phyloP scores from a whole-genome alignment of 2,113 vertebrate genomes.

The Alexandromys fortis region DNA sequence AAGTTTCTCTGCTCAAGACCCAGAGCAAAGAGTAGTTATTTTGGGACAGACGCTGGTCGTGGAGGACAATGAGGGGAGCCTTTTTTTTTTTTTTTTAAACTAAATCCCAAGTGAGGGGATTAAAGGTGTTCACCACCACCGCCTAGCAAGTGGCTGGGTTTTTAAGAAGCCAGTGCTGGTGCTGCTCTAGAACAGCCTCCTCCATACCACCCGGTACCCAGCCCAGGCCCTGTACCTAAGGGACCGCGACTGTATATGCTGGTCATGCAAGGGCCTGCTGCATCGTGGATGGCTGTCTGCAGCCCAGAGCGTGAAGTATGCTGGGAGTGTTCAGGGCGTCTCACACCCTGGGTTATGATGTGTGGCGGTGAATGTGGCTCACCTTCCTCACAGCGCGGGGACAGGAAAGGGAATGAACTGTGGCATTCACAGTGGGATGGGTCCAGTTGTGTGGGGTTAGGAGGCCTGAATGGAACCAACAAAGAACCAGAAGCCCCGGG shows the following conservation, averaged over 20 bases:
- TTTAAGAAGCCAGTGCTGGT: background rate
- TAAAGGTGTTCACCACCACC: too few relatives aligned
- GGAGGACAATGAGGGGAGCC: constrained; percentile 46
- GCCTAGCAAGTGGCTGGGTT: background rate
- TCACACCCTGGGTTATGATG: background rate
- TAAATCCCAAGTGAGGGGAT: too few relatives aligned
- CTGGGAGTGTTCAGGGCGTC: background rate
- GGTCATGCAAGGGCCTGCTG: background rate
- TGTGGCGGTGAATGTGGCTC: background rate
- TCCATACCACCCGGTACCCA: background rate
- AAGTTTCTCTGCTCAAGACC: constrained; percentile 52
- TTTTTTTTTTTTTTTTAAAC: background rate
- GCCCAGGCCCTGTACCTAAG: background rate
- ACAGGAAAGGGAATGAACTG: background rate
- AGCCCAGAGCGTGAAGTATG: background rate
- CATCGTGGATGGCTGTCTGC: rapidly evolving
- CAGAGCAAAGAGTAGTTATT: constrained; percentile 66
- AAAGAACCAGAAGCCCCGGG: background rate
- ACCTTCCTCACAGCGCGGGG: background rate
- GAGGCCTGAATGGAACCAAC: background rate
- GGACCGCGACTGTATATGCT: background rate
- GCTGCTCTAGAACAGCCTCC: background rate
- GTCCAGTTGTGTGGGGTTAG: background rate
- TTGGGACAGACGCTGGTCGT: constrained; percentile 62
- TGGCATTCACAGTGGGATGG: background rate